phyloP scores from a whole-genome alignment of 2,113 vertebrate species.

The Vimba vimba region DNA sequence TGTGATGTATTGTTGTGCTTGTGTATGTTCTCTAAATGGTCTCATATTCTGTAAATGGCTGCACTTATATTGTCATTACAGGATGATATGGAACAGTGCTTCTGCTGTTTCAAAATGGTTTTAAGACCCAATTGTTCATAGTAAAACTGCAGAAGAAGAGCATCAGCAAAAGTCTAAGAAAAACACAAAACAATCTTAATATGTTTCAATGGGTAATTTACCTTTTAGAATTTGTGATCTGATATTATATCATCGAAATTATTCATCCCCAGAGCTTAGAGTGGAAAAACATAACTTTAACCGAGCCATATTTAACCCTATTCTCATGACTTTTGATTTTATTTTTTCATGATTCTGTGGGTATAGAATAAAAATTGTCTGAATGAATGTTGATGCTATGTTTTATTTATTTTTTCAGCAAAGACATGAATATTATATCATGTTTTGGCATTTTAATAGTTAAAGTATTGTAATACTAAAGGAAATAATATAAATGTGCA shows the following conservation, averaged over 20 bases:
- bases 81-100: neutral
- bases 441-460: neutral
- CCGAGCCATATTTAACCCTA: neutral
- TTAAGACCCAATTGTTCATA: neutral
- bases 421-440: neutral
- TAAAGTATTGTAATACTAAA: neutral
- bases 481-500: neutral
- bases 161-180: neutral
- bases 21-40: neutral
- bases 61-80: conserved; percentile 21
- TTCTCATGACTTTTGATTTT: neutral
- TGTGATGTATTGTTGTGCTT: neutral
- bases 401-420: neutral
- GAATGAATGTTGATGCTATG: neutral
- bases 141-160: neutral
- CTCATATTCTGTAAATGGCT: conserved; percentile 22
- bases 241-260: neutral
- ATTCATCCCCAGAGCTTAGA: neutral
- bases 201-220: neutral
- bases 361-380: neutral
- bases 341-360: neutral
- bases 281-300: neutral
- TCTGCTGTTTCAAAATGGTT: neutral
- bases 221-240: conserved; percentile 9
- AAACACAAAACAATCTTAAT: neutral